Evolutionary conservation across 2,797 vertebrate genomes (phyloP), one percentile per base, ranked within the genome.

Genomic region (Sciurus carolinensis): DNA sequence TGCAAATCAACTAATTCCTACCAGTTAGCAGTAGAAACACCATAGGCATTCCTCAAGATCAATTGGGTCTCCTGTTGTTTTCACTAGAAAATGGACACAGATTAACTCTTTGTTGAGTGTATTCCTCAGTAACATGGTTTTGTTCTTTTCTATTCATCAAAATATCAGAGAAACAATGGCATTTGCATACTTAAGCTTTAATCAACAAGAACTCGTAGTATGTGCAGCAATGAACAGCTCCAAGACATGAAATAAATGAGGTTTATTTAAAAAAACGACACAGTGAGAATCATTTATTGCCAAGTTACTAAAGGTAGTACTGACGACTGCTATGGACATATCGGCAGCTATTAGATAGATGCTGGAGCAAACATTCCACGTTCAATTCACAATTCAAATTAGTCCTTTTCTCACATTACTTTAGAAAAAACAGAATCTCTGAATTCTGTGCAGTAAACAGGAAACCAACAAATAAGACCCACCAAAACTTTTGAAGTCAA

Each of bases 161-260:
- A 91, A 95, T 98, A 88, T 88, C 94, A 95, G 87, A 71, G 97
- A 98, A 98, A 98, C 84, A 42, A 97, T 47, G n/a, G 30, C 28
- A 95, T 97, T 97, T 94, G 59, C 59, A 96, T 97, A 97, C 93
- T 96, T 97, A 98, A 97, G 85, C 87, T 98, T 97, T 98, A 98
- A 98, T 98, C 95, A 98, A 96, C 97, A 98, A 97, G 94, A 90
- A 67, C 83, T 98, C 92, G 39, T 96, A 98, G 95, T 95, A 97
- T 80, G 86, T 2, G 91, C 96, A 98, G 91, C 87, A 95, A 96
- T 96, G 97, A 98, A 97, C 0, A 33, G 59, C 96, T 97, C 97
- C 87, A 86, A 96, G 93, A 93, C 84, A 97, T 67, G 94, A 90
- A 97, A 94, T 97, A 98, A 98, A 97, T 33, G 62, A 92, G 82